Conservation (phyloP, 2,113 vertebrate species). For the Aegotheles bennettii region DNA sequence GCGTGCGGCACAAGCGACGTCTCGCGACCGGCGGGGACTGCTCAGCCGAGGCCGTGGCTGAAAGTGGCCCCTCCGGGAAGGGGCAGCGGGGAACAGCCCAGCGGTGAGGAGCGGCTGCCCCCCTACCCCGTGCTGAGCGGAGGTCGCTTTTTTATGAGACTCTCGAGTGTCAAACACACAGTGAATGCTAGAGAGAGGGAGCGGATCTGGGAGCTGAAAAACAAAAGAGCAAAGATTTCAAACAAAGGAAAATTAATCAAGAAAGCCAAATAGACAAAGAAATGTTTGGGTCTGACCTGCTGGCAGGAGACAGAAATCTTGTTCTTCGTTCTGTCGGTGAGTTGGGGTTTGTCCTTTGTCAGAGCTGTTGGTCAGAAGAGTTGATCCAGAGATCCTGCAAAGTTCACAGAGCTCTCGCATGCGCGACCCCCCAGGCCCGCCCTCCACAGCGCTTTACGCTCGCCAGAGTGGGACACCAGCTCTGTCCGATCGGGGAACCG, state of each 20-base stretch:
- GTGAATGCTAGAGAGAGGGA: slow-evolving; percentile 83
- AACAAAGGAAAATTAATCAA: slow-evolving; percentile 87
- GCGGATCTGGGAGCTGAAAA: slow-evolving; percentile 86
- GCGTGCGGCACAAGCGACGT: slow-evolving; percentile 39
- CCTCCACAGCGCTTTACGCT: slow-evolving; percentile 78
- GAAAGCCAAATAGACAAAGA: slow-evolving; percentile 86
- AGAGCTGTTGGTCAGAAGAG: slow-evolving; percentile 80
- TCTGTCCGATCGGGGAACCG: slow-evolving; percentile 74
- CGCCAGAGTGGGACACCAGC: slow-evolving; percentile 71
- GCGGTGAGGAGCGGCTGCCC: slow-evolving; percentile 73
- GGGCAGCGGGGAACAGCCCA: slow-evolving; percentile 70
- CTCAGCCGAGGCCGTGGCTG: slow-evolving; percentile 61
- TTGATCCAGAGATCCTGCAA: slow-evolving; percentile 93
- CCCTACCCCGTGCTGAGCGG: slow-evolving; percentile 72
- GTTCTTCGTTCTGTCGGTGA: slow-evolving; percentile 86
- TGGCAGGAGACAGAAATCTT: slow-evolving; percentile 90
- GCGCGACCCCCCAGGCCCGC: slow-evolving; percentile 88
- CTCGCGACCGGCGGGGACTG: slow-evolving; percentile 57
- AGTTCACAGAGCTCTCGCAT: slow-evolving; percentile 96
- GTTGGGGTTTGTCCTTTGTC: slow-evolving; percentile 79
- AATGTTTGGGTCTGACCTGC: slow-evolving; percentile 98
- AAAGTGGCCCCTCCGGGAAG: slow-evolving; percentile 72
- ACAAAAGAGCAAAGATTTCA: slow-evolving; percentile 89
- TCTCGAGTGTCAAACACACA: slow-evolving; percentile 78
- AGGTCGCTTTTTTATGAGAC: slow-evolving; percentile 71